These are phyloP conservation scores for Drosophila lacertosa DNA, from an alignment of 1,140 invertebrate genomes.

Conservation along the genomic window DNA sequence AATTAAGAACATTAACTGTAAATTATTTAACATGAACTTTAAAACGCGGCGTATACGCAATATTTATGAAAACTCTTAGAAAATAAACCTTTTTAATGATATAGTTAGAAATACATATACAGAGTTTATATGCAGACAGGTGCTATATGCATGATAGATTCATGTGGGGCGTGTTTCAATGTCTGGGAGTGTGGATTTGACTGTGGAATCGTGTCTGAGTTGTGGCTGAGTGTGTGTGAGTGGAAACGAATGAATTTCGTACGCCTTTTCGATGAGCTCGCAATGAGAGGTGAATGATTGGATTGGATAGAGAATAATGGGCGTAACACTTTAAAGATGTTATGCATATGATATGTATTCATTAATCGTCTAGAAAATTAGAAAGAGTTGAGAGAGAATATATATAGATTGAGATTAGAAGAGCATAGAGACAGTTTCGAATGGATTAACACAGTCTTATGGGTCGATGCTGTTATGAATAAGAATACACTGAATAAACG, in stretches of 20 bases:
- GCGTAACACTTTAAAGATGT: conserved; percentile 62
- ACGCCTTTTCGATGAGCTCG: conserved; percentile 53
- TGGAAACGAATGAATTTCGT: conserved; percentile 33
- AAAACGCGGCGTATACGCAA: conserved; percentile 54
- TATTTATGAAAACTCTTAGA: conserved; percentile 13
- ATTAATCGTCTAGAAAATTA: conserved; percentile 84
- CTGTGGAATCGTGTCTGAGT: conserved; percentile 50
- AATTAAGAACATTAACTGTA: no score
- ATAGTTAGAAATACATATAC: conserved; percentile 15
- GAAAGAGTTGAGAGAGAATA: conserved; percentile 79
- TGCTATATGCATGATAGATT: conserved; percentile 51
- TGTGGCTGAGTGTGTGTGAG: conserved; percentile 29
- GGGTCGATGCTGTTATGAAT: conserved; percentile 36
- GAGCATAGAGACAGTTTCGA: conserved; percentile 70
- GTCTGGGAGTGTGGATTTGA: conserved; percentile 56
- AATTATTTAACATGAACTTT: conserved; percentile 4
- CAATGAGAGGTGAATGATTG: conserved; percentile 60
- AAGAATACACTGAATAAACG: conserved; percentile 54
- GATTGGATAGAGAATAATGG: conserved; percentile 41
- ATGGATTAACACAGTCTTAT: conserved; percentile 19
- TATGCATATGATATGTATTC: conserved; percentile 78
- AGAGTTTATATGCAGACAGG: conserved; percentile 8
- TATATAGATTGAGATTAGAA: conserved; percentile 79
- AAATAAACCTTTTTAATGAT: conserved; percentile 2
- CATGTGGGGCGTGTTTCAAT: conserved; percentile 35